Conservation (phyloP, 2,888 invertebrate species). For the Idaea dimidiata region DNA sequence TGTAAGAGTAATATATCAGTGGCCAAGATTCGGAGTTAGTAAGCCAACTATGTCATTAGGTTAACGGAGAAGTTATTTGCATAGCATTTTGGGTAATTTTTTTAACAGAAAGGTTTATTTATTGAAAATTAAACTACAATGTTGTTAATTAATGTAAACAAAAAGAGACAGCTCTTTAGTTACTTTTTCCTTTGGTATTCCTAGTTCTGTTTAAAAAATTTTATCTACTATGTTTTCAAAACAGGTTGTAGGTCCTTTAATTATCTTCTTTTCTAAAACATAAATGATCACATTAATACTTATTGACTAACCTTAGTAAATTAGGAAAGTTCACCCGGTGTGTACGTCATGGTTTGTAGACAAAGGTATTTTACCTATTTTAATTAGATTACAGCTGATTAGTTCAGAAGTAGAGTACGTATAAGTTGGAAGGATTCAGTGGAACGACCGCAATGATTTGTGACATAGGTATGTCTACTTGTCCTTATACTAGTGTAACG, state of each 20-base stretch:
- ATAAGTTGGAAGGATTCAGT: slow-evolving; percentile 60
- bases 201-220: too few relatives aligned
- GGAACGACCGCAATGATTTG: slow-evolving; percentile 42
- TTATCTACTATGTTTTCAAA: too few relatives aligned
- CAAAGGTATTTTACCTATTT: slow-evolving; percentile 18
- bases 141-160: neutral
- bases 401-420: slow-evolving; percentile 32
- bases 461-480: too few relatives aligned
- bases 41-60: slow-evolving; percentile 72
- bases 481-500: too few relatives aligned
- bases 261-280: too few relatives aligned
- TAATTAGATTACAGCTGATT: slow-evolving; percentile 69
- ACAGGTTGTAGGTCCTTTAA: too few relatives aligned
- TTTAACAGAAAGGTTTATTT: slow-evolving; percentile 14
- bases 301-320: too few relatives aligned
- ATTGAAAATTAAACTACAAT: neutral
- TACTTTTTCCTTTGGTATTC: too few relatives aligned
- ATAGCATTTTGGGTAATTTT: slow-evolving; percentile 46
- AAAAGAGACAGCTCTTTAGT: too few relatives aligned
- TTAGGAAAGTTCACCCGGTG: too few relatives aligned
- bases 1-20: slow-evolving; percentile 55
- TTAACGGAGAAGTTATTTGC: slow-evolving; percentile 67
- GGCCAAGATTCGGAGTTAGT: slow-evolving; percentile 59
- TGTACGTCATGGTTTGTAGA: slow-evolving; percentile 14
- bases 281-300: too few relatives aligned